Evolutionary conservation across 2,888 invertebrate species (phyloP).

Genomic region (Drosophila siamana): DNA sequence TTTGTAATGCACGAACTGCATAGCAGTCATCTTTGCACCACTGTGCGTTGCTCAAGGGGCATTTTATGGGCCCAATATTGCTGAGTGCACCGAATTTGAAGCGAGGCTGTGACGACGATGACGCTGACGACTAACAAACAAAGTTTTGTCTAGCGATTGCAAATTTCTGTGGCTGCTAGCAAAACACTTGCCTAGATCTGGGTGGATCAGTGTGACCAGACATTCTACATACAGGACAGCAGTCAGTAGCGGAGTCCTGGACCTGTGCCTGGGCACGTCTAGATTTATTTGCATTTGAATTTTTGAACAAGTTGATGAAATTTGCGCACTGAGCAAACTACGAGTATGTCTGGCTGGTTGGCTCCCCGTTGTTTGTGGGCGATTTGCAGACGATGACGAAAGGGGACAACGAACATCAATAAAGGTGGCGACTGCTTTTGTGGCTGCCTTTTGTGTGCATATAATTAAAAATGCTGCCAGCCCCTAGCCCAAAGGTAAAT

Average conservation of each 20-base stretch:
- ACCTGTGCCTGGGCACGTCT: conserved; percentile 49
- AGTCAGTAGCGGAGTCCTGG: too few relatives aligned
- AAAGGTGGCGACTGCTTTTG: conserved; percentile 79
- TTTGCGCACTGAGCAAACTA: conserved; percentile 72
- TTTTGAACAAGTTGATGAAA: conserved; percentile 80
- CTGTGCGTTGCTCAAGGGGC: conserved; percentile 20
- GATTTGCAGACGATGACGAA: too few relatives aligned
- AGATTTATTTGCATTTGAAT: conserved; percentile 81
- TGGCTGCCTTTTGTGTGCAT: conserved; percentile 78
- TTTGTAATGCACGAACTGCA: not conserved
- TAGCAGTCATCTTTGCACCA: conserved; percentile 13
- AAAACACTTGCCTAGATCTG: conserved; percentile 66
- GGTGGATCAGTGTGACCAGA: conserved; percentile 19
- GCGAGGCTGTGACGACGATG: conserved; percentile 30
- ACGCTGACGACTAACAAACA: conserved; percentile 64
- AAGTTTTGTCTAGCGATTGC: conserved; percentile 78
- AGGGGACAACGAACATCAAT: conserved; percentile 71
- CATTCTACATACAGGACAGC: conserved; percentile 37
- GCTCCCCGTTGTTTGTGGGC: conserved; percentile 10
- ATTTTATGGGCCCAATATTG: conserved; percentile 61
- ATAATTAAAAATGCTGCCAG: conserved; percentile 78
- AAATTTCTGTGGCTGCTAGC: conserved; percentile 78
- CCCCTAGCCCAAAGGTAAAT: conserved; percentile 67
- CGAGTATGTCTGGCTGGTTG: conserved; percentile 45
- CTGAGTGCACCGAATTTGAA: conserved; percentile 72